These are phyloP conservation scores for Erythrolamprus reginae DNA, from an alignment of 2,113 vertebrate species.

Conservation along the genomic window DNA sequence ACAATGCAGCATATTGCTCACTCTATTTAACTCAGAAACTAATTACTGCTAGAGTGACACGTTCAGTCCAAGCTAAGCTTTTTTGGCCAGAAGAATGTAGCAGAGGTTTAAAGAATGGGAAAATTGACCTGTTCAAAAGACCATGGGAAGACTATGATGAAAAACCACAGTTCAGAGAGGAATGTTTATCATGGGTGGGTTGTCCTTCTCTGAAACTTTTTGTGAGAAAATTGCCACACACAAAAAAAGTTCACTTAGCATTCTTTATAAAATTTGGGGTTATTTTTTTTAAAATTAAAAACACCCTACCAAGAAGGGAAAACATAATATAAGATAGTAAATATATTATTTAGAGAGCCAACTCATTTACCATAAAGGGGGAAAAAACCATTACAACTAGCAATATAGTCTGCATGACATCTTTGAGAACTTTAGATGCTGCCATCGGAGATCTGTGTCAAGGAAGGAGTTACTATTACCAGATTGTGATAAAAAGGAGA, in stretches of 20 bases:
- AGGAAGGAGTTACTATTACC: background rate
- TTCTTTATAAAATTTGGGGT: background rate
- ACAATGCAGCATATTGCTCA: constrained; percentile 48
- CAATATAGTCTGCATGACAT: background rate
- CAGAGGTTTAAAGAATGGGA: constrained; percentile 38
- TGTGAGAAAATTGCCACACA: background rate
- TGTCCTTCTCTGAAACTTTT: background rate
- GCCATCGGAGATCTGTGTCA: background rate
- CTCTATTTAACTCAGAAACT: constrained; percentile 34
- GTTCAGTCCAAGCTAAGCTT: constrained; percentile 27
- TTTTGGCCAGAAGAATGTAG: constrained; percentile 36
- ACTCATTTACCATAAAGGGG: background rate
- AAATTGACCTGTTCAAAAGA: constrained; percentile 47
- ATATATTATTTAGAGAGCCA: background rate
- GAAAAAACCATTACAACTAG: background rate
- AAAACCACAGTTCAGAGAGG: background rate
- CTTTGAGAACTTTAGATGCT: background rate
- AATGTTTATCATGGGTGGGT: background rate
- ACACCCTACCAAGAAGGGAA: background rate
- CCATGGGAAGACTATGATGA: constrained; percentile 53
- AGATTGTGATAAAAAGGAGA: background rate
- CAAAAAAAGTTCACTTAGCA: background rate
- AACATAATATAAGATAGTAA: background rate
- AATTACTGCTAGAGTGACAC: constrained; percentile 26
- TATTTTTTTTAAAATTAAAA: background rate